Evolutionary conservation across 1,140 invertebrate genomes (phyloP), one percentile per base, ranked within the genome.

Genomic region (Drosophila ficusphila): DNA sequence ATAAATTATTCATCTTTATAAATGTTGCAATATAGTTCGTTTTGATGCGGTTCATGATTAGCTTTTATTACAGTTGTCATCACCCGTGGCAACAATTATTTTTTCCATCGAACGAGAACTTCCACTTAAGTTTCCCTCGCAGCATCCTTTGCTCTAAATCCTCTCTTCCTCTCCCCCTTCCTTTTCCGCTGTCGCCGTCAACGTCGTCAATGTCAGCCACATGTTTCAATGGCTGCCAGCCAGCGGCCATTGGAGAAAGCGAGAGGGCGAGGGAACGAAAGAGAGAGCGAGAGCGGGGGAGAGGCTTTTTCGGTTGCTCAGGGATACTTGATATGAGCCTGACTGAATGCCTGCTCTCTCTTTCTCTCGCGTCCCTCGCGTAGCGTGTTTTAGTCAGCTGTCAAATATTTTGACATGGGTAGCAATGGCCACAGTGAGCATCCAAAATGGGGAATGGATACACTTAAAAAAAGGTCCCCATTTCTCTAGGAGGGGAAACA

Each of bases 371-470:
- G 49, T 48, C 31, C 46, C 48, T 82, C 83, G 72, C 79, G 83
- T 83, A 79, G 76, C 76, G 77, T 90, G 86, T 85, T 90, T 85
- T 81, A 91, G 90, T 90, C 90, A 91, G 90, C 90, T 91, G 90
- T 91, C 90, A 91, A 91, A 90, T 90, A 78, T 79, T 90, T 90
- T 91, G 90, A 91, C 79, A 91, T 91, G 86, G 90, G 90, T 91
- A 83, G 64, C 86, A 71, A 71, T 79, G 76, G 81, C 79, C 79
- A 76, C 61, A 71, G 62, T 42, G 74, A 58, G 71, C 85, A 78
- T 75, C 76, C 82, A 72, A 82, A 82, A 67, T 67, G 62, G 62
- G 62, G 34, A 65, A 48, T 23, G 36, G 33, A 31, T 27, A 4
- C 62, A 64, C 44, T 41, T 0, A 1, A 4, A 5, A 11, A 41